Evolutionary conservation across 2,113 vertebrate species (phyloP), one percentile per base, ranked within the genome.

Genomic region (Chamaea fasciata): DNA sequence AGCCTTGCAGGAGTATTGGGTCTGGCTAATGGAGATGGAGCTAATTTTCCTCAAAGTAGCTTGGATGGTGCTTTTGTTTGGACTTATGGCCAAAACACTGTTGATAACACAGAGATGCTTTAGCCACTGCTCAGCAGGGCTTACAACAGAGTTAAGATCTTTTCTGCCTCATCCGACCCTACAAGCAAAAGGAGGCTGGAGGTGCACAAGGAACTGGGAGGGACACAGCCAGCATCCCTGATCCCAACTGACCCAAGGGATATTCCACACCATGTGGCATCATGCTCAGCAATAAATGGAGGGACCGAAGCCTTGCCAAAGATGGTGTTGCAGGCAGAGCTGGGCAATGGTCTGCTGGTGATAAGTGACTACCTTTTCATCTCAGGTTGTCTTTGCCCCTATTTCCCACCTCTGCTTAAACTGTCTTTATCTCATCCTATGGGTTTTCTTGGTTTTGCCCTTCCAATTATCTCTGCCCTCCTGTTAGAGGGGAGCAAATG

Each of bases 261-360:
- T 46, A 37, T 49, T 4, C 64, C 47, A 13, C 1, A 35, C 22
- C 31, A 13, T 28, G 6, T 39, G 68, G 39, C 3, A 3, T n/a
- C 30, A 2, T 15, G 14, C 22, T 69, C 33, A 60, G 75, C 65
- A 74, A 22, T 18, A 76, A 87, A 76, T 0, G 0, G 9, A 30
- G 27, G 12, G 30, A 15, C 10, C 0, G 0, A 53, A 60, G 59
- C 1, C 1, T 56, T 84, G 52, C 68, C 68, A 64, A 22, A 59
- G 33, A 1, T 37, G 26, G 31, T 8, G 1, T 21, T 71, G 27
- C 62, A 49, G 50, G 47, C 37, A n/a, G 47, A 22, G 47, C 35
- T 35, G 24, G 37, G 47, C 5, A 7, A n/a, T 46, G 63, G 9
- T 71, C 53, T 77, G 27, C 52, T 69, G 68, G 15, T 41, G 27